Base-by-base conservation (phyloP, 2,797 vertebrate species). In the Rhinichthys osculus region DNA sequence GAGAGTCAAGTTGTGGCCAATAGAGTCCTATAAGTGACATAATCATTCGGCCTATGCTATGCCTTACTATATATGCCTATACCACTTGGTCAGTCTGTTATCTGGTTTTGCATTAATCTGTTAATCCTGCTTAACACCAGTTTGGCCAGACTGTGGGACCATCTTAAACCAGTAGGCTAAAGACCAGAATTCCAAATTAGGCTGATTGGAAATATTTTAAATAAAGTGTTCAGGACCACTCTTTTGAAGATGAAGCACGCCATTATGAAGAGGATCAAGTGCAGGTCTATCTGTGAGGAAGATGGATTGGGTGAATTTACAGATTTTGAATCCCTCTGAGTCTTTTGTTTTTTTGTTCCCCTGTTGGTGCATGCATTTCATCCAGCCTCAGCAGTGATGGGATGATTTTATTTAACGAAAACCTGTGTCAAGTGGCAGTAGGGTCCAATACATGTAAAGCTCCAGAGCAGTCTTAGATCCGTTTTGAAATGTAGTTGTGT, bases 21-120 rank as follows among this genome's bases (percentile, higher is more conserved):
- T 92, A 93, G 93, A 89, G 90, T 90, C 90, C 87, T 89, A 87
- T 91, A 94, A 94, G 94, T 94, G 93, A 92, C 81, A 87, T 91
- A 91, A 93, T 95, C 93, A 92, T 93, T 94, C 93, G 64, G 21
- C 54, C 47, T 88, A 89, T 88, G 85, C 47, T 88, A 89, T 88
- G 85, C 89, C 14, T 27, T 38, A 21, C 52, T 44, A 35, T n/a
- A 52, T 35, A 30, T 77, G 57, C 9, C 23, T 13, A 64, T 30
- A 64, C 62, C 5, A 64, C 27, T 64, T 64, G 62, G 59, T 72
- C 54, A 77, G 27, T 64, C 62, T 42, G 14, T 42, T 62, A 13
- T n/a, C 23, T 78, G 33, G 35, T 78, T 78, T 62, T 40, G 16
- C 14, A 76, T 30, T 17, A 17, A 50, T 50, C 5, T 17, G 59